Percentiles rank a stretch among this genome's conserved stretches.
phyloP scores from a whole-genome alignment of 2,113 vertebrate genomes.

The Nasalis larvatus region DNA sequence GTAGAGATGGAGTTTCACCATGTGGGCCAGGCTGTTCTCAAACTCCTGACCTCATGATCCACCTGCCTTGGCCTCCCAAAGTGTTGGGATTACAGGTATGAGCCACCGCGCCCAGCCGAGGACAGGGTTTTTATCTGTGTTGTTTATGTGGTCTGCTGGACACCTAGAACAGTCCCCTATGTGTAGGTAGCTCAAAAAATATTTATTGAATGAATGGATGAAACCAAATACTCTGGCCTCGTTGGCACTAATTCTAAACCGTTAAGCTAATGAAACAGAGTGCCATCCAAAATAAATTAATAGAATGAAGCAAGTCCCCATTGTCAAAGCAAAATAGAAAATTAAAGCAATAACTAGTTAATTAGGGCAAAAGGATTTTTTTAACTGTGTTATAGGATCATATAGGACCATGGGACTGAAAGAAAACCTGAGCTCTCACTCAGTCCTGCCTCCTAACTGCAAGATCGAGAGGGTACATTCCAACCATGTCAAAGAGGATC shows the following conservation, averaged over 20 bases:
- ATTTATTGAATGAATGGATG: not conserved
- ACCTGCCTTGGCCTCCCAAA: no score
- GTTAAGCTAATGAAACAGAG: not conserved
- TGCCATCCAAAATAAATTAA: constrained; percentile 26
- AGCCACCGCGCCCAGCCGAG: not conserved
- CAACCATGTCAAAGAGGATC: not conserved
- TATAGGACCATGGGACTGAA: not conserved
- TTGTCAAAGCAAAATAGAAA: constrained; percentile 47
- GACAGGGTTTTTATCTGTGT: not conserved
- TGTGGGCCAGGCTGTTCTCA: no score
- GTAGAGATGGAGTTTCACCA: no score
- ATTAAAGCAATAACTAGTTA: constrained; percentile 20
- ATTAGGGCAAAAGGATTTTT: constrained; percentile 19
- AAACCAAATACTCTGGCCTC: not conserved
- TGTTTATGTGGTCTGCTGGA: not conserved
- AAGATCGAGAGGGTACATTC: not conserved
- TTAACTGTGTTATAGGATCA: not conserved
- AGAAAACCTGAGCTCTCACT: not conserved
- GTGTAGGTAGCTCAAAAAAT: not conserved
- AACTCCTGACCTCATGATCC: no score
- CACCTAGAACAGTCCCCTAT: not conserved
- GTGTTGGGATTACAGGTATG: no score
- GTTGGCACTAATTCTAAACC: constrained; percentile 35
- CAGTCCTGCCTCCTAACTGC: not conserved
- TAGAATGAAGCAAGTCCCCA: constrained; percentile 12